phyloP scores from a whole-genome alignment of 2,888 invertebrate species.

The Chaetogeoica ovagalla region DNA sequence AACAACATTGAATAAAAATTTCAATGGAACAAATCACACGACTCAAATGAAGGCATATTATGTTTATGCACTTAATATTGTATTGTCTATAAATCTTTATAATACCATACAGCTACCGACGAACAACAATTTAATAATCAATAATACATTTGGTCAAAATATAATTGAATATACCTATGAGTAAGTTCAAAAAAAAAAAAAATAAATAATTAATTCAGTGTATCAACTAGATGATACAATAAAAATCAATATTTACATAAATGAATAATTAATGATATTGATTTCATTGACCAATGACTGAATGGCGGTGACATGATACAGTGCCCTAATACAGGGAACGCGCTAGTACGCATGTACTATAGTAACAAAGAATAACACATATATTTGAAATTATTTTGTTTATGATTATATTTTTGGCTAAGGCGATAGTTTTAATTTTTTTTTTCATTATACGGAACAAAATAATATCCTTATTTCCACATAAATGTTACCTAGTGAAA shows the following conservation, averaged over 20 bases:
- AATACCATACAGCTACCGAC: no score
- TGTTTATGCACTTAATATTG: no score
- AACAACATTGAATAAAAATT: no score
- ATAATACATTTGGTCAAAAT: not conserved
- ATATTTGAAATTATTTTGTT: no score
- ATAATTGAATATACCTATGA: not conserved
- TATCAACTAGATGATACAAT: not conserved
- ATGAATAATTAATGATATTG: constrained; percentile 1
- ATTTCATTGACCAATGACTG: not conserved
- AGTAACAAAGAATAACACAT: no score
- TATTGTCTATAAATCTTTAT: no score
- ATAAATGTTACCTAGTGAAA: not conserved
- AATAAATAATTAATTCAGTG: not conserved
- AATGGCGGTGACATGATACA: not conserved
- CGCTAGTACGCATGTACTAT: no score
- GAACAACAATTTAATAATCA: not conserved
- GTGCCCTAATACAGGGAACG: not conserved
- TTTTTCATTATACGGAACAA: not conserved
- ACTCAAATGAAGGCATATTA: no score
- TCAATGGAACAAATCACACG: no score
- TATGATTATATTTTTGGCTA: no score
- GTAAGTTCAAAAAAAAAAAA: not conserved
- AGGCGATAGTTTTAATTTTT: no score
- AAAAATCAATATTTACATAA: not conserved
- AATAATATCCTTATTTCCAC: not conserved